Evolutionary conservation across 2,888 invertebrate genomes (phyloP).

Genomic region (Meganola albula): DNA sequence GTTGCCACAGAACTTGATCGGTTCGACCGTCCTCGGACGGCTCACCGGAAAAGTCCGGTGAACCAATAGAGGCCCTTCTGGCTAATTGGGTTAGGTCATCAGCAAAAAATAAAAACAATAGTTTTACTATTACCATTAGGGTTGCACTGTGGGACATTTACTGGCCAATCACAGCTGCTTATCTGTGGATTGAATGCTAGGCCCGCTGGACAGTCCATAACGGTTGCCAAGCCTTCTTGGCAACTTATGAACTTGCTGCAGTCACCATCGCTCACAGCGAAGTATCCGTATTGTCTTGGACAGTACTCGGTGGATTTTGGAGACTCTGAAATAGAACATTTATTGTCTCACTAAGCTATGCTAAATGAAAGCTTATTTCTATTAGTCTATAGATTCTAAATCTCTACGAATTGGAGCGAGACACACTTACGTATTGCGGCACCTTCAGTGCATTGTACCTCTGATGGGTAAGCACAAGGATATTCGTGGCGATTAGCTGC

Average conservation of each 20-base stretch:
- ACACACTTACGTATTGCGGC: conserved; percentile 47
- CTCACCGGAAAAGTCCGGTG: no score
- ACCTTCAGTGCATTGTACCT: conserved; percentile 82
- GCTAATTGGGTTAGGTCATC: no score
- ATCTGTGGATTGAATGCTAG: conserved; percentile 43
- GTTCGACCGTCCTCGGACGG: no score
- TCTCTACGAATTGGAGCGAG: no score
- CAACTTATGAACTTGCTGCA: conserved; percentile 53
- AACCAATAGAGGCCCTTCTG: no score
- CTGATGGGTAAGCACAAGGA: conserved; percentile 87
- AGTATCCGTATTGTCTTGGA: conserved; percentile 42
- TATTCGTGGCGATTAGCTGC: conserved; percentile 76
- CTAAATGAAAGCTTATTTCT: no score
- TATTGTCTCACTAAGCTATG: no score
- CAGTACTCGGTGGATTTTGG: conserved; percentile 24
- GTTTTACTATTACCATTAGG: conserved; percentile 34
- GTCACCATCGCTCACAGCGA: conserved; percentile 35
- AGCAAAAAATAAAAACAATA: background rate
- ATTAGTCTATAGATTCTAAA: no score
- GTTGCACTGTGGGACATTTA: conserved; percentile 49
- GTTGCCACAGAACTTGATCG: no score
- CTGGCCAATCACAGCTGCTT: conserved; percentile 52
- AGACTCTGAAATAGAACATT: no score
- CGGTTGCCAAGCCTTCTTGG: conserved; percentile 40
- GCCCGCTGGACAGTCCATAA: conserved; percentile 52